These are phyloP conservation scores for Camponotus fellah DNA, from an alignment of 2,888 invertebrate genomes.

Conservation along the genomic window DNA sequence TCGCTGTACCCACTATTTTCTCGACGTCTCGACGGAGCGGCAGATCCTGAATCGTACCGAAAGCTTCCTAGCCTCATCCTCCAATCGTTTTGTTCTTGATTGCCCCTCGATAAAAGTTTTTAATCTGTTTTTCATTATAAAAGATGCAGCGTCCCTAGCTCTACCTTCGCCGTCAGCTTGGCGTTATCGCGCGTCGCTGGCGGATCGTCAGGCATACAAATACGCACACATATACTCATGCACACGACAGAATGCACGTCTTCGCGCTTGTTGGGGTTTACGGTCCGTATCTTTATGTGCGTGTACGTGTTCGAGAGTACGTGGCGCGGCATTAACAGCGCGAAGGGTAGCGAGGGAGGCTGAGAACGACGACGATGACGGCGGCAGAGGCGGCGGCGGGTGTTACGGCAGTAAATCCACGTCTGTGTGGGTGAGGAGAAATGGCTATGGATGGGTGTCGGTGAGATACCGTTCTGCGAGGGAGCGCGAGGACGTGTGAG, in stretches of 20 bases:
- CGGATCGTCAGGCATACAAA: not conserved
- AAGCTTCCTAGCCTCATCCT: conserved; percentile 60
- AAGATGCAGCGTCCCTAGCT: conserved; percentile 47
- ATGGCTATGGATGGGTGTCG: conserved; percentile 80
- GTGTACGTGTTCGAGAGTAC: conserved; percentile 79
- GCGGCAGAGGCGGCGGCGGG: conserved; percentile 39
- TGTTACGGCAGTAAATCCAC: conserved; percentile 83
- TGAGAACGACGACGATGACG: conserved; percentile 32
- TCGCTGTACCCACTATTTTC: conserved; percentile 35
- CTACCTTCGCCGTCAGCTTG: conserved; percentile 39
- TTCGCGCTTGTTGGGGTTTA: conserved; percentile 80
- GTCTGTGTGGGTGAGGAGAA: conserved; percentile 79
- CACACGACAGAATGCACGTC: conserved; percentile 68
- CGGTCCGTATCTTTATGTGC: conserved; percentile 79
- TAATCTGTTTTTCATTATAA: conserved; percentile 80
- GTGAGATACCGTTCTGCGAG: conserved; percentile 68
- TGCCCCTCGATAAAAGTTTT: conserved; percentile 72
- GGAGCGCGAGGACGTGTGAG: conserved; percentile 56
- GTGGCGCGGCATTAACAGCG: conserved; percentile 84
- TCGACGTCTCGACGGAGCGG: conserved; percentile 22
- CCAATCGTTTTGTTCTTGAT: conserved; percentile 65
- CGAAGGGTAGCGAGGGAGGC: conserved; percentile 61
- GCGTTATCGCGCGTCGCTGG: conserved; percentile 56
- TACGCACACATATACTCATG: not conserved
- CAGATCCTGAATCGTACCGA: conserved; percentile 57